A percentile compares a stretch with the other conserved stretches of the same genome.
phyloP scores from a whole-genome alignment of 2,113 vertebrate species.

The Eupsittula cactorum region DNA sequence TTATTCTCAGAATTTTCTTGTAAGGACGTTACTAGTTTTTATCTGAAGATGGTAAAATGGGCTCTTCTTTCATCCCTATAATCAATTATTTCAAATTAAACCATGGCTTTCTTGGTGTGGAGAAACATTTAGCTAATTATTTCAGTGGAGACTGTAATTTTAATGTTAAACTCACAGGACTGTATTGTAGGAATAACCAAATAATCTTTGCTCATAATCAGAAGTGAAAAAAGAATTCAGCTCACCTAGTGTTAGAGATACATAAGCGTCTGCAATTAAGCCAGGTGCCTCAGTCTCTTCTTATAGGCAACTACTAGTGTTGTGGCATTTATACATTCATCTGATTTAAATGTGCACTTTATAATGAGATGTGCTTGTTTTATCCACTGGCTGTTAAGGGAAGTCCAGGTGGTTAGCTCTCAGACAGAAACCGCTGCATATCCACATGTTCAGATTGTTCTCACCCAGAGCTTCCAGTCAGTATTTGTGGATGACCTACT shows the following conservation, averaged over 20 bases:
- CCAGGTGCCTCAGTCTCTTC: not conserved
- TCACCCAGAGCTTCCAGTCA: not conserved
- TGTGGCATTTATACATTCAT: not conserved
- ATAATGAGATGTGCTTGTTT: not conserved
- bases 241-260: not conserved
- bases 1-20: not conserved
- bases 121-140: not conserved
- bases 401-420: not conserved
- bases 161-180: not conserved
- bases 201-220: not conserved
- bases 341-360: not conserved
- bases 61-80: not conserved
- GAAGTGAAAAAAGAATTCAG: not conserved
- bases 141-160: not conserved
- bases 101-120: not conserved
- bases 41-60: not conserved
- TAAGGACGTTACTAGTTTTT: not conserved
- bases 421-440: not conserved
- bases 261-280: not conserved
- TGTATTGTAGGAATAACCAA: not conserved
- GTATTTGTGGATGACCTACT: not conserved
- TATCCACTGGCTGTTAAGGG: not conserved
- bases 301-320: not conserved
- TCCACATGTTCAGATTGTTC: not conserved
- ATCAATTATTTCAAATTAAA: not conserved